Evolutionary conservation across 1,140 invertebrate genomes (phyloP).

Genomic region (Hylaeus volcanicus): DNA sequence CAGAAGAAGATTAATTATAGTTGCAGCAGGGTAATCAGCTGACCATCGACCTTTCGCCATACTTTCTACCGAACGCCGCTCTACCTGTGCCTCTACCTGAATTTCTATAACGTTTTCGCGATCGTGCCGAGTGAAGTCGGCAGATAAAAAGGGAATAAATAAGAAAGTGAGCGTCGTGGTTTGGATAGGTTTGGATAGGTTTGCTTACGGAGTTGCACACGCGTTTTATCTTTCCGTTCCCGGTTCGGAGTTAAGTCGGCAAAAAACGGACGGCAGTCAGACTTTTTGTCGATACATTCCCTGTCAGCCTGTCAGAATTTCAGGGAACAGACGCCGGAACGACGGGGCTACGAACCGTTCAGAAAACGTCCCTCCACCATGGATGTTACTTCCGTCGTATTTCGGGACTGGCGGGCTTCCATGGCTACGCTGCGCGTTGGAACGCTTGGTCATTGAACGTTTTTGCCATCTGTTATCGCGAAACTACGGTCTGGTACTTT

Average conservation of each 20-base stretch:
- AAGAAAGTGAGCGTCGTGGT: no score
- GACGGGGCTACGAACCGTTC: constrained; percentile 49
- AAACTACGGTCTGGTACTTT: background rate
- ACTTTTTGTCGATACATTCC: background rate
- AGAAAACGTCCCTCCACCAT: constrained; percentile 52
- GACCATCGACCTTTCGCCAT: no score
- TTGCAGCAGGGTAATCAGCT: no score
- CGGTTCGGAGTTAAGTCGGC: background rate
- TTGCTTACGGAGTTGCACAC: background rate
- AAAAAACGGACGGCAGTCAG: background rate
- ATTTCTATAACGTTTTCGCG: no score
- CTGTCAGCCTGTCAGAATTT: constrained; percentile 12
- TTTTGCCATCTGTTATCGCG: constrained; percentile 44
- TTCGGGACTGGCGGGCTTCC: constrained; percentile 63
- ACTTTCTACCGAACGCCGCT: no score
- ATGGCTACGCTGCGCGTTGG: constrained; percentile 33
- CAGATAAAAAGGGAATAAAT: no score
- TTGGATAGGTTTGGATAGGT: background rate
- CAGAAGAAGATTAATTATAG: no score
- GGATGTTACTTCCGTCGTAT: constrained; percentile 61
- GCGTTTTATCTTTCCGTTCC: background rate
- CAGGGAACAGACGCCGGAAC: constrained; percentile 27
- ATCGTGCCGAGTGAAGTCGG: no score
- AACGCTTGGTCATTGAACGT: constrained; percentile 56
- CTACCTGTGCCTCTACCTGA: no score